Base-by-base conservation (phyloP, 2,888 invertebrate genomes). In the Amphimallon solstitiale region DNA sequence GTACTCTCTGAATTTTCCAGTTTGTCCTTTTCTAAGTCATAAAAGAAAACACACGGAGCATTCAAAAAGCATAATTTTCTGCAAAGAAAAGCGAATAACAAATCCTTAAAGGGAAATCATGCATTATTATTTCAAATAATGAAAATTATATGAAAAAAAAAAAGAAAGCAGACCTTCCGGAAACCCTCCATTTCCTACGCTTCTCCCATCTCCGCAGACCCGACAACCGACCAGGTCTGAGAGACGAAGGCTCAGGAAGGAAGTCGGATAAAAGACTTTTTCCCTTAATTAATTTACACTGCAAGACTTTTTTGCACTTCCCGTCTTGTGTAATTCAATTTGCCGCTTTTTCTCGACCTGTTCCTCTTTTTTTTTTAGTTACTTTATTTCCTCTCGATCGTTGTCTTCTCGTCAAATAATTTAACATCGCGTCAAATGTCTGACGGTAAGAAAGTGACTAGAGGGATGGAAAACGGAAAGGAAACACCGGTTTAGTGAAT, bases 241-340 rank as follows among this genome's bases (percentile, higher is more conserved):
- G 14, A 56, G 43, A 23, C 38, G 38, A 23, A 40, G 7, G 56
- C 56, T 40, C 21, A 38, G 56, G 56, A 56, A 56, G 56, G 56
- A 56, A 56, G 56, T 56, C 56, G 10, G 23, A 56, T 34, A 35
- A 51, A 51, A 56, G 56, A 40, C 56, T 56, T 56, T 68, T 67
- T 51, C 63, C 45, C 35, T 56, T 70, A 70, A 70, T 70, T 68
- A 70, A 70, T 70, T 70, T 70, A 70, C 67, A 68, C 68, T 68
- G 63, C 63, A 54, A 66, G 65, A 65, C 67, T 70, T 70, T 70
- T 64, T 70, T 67, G 61, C 68, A 63, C 65, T 63, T 60, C 19
- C 52, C 63, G 62, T 40, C 62, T 38, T 37, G 29, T 54, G 56
- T 71, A 71, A 71, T 71, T 71, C 70, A 70, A 71, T 71, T 71